These are phyloP conservation scores for Pseudopleuronectes americanus DNA, from an alignment of 2,797 vertebrate genomes.

Conservation along the genomic window DNA sequence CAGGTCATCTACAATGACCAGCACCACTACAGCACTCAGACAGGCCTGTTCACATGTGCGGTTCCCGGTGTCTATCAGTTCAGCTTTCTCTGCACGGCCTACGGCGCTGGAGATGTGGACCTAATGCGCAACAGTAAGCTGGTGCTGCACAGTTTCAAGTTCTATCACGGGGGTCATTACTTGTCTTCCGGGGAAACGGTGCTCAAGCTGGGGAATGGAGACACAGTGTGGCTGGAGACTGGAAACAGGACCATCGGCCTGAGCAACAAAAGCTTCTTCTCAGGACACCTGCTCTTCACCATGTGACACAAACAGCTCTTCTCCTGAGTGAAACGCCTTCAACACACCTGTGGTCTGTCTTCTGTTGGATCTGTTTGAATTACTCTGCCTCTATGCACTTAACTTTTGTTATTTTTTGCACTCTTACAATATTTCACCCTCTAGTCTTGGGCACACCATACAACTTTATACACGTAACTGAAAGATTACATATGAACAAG, in stretches of 20 bases:
- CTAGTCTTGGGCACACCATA: neutral
- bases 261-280: slow-evolving; percentile 39
- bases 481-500: neutral
- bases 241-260: neutral
- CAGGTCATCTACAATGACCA: slow-evolving; percentile 54
- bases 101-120: neutral
- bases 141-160: slow-evolving; percentile 41
- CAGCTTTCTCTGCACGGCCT: slow-evolving; percentile 15
- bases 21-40: slow-evolving; percentile 44
- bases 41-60: slow-evolving; percentile 43
- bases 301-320: slow-evolving; percentile 15
- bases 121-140: slow-evolving; percentile 1
- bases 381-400: slow-evolving; percentile 14
- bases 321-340: neutral
- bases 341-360: neutral
- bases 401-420: neutral
- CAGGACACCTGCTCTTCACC: slow-evolving; percentile 26
- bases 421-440: neutral
- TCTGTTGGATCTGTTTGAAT: slow-evolving; percentile 7
- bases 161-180: slow-evolving; percentile 6
- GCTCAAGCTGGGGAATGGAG: slow-evolving; percentile 31
- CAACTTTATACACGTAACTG: neutral
- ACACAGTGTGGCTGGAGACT: slow-evolving; percentile 41
- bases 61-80: slow-evolving; percentile 27
- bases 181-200: slow-evolving; percentile 34